A percentile compares a stretch with the other conserved stretches of the same genome.
Conservation (phyloP, 1,140 invertebrate species). For the Euschistus heros region DNA sequence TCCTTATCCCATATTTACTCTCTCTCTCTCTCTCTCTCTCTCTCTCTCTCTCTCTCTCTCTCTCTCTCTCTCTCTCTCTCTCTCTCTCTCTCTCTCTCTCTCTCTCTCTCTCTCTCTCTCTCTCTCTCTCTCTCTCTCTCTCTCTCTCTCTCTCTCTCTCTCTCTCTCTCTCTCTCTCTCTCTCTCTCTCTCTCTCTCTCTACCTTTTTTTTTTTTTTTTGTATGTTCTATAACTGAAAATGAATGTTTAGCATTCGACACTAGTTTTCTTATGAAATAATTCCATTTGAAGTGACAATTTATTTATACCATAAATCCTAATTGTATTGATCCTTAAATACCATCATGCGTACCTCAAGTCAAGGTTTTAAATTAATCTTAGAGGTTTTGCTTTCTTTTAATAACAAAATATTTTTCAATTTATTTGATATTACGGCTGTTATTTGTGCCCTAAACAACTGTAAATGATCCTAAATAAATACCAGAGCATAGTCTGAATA, state of each 20-base stretch:
- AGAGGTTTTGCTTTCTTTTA: no score
- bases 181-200: constrained; percentile 20
- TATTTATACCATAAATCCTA: no score
- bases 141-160: constrained; percentile 20
- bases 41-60: constrained; percentile 16
- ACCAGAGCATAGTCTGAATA: no score
- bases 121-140: constrained; percentile 18
- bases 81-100: constrained; percentile 17
- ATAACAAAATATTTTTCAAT: no score
- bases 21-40: constrained; percentile 19
- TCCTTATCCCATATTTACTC: constrained; percentile 9
- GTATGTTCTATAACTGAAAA: background rate
- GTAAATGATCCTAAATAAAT: no score
- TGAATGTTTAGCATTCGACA: no score
- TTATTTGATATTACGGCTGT: no score
- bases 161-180: background rate
- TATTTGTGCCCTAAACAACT: no score
- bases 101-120: constrained; percentile 14
- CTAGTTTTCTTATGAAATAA: no score
- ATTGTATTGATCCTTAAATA: no score
- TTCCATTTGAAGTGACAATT: no score
- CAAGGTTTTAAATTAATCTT: no score
- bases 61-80: constrained; percentile 19
- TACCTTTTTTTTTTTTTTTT: constrained; percentile 13
- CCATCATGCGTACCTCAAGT: background rate